Conservation (phyloP, 2,888 invertebrate genomes). For the Philereme vetulata region DNA sequence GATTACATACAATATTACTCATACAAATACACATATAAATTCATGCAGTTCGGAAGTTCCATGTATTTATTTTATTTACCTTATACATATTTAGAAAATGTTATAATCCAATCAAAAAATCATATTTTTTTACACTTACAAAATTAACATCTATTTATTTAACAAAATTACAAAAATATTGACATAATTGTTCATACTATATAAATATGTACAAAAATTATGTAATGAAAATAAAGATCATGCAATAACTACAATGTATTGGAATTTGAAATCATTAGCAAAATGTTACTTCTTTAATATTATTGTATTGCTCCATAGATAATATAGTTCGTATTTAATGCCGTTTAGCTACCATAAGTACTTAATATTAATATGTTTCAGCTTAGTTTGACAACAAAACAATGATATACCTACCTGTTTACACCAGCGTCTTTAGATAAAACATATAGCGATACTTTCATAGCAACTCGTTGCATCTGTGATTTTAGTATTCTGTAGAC, state of each 20-base stretch:
- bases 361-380: slow-evolving; percentile 4
- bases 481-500: slow-evolving; percentile 42
- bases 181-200: not conserved
- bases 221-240: slow-evolving; percentile 10
- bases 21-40: not conserved
- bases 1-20: slow-evolving; percentile 3
- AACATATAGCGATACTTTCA: slow-evolving; percentile 19
- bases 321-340: not conserved
- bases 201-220: not conserved
- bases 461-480: slow-evolving; percentile 33
- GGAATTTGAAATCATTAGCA: slow-evolving; percentile 2
- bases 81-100: slow-evolving; percentile 9
- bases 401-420: slow-evolving; percentile 14
- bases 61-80: slow-evolving; percentile 29
- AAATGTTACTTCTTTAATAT: not conserved
- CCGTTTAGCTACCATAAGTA: slow-evolving; percentile 11
- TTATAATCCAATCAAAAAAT: slow-evolving; percentile 26
- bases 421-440: slow-evolving; percentile 23
- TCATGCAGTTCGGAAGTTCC: slow-evolving; percentile 27
- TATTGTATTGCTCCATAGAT: not conserved
- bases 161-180: slow-evolving; percentile 7
- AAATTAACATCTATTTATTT: not conserved
- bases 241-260: slow-evolving; percentile 8
- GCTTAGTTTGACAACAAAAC: slow-evolving; percentile 8
- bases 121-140: slow-evolving; percentile 23